phyloP scores from a whole-genome alignment of 2,113 vertebrate genomes.

The Dipodomys ordii region DNA sequence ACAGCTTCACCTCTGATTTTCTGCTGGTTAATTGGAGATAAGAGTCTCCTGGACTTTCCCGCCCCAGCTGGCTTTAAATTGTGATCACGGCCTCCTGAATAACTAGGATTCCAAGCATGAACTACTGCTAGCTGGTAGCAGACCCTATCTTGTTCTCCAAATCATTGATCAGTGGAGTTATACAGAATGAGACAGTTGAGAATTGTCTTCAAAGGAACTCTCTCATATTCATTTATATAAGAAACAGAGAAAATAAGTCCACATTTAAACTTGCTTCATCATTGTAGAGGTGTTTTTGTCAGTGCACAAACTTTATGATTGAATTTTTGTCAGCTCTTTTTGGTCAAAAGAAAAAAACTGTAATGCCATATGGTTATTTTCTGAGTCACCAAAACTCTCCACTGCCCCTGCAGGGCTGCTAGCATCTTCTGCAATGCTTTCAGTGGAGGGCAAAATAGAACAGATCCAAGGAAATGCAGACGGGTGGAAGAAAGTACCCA shows the following conservation, averaged over 20 bases:
- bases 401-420: not conserved
- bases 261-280: not conserved
- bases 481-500: not conserved
- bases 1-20: too few species aligned
- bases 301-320: not conserved
- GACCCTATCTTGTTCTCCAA: not conserved
- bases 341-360: not conserved
- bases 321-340: not conserved
- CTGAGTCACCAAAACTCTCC: slow-evolving; percentile 46
- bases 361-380: slow-evolving; percentile 31
- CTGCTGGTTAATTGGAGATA: too few species aligned
- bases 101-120: too few species aligned
- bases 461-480: not conserved
- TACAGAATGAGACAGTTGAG: not conserved
- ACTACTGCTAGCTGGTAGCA: too few species aligned
- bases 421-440: not conserved
- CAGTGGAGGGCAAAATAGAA: not conserved
- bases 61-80: too few species aligned
- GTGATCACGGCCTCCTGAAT: too few species aligned
- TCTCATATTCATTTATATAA: not conserved
- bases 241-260: not conserved
- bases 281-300: not conserved
- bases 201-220: slow-evolving; percentile 35
- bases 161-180: not conserved
- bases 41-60: too few species aligned